These are phyloP conservation scores for Neoniphon sammara DNA, from an alignment of 2,797 vertebrate genomes.

Conservation along the genomic window DNA sequence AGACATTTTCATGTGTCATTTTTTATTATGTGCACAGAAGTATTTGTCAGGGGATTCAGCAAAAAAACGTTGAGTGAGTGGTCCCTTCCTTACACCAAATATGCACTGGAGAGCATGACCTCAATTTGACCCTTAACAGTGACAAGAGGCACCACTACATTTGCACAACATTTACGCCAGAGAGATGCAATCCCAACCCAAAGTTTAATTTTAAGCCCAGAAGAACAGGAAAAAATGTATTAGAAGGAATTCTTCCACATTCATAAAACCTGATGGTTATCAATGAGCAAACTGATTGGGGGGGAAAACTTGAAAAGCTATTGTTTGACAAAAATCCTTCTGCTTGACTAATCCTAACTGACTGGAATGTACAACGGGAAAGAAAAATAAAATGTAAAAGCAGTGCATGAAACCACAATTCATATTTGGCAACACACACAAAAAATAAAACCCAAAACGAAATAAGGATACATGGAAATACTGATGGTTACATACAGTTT, in stretches of 20 bases:
- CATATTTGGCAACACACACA: constrained; percentile 84
- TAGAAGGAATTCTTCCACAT: constrained; percentile 72
- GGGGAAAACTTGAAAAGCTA: constrained; percentile 58
- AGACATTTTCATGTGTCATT: constrained; percentile 80
- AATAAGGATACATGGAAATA: constrained; percentile 79
- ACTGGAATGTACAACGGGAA: constrained; percentile 81
- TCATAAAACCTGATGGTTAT: constrained; percentile 71
- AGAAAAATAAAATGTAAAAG: constrained; percentile 70
- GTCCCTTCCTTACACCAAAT: constrained; percentile 66
- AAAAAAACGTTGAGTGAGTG: constrained; percentile 75
- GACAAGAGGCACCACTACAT: constrained; percentile 83
- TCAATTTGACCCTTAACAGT: constrained; percentile 70
- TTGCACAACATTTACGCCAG: constrained; percentile 84
- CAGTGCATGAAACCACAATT: constrained; percentile 75
- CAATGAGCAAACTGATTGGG: constrained; percentile 59
- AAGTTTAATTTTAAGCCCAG: constrained; percentile 61
- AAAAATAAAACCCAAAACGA: constrained; percentile 48
- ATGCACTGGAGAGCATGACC: constrained; percentile 65
- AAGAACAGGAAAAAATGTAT: constrained; percentile 59
- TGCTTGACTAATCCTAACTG: constrained; percentile 70
- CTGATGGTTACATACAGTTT: constrained; percentile 82
- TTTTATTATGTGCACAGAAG: constrained; percentile 88
- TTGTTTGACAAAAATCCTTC: constrained; percentile 47
- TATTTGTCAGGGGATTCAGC: constrained; percentile 78
- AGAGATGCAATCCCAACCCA: constrained; percentile 65